These are phyloP conservation scores for Chaenocephalus aceratus DNA, from an alignment of 2,113 vertebrate genomes.

Conservation along the genomic window DNA sequence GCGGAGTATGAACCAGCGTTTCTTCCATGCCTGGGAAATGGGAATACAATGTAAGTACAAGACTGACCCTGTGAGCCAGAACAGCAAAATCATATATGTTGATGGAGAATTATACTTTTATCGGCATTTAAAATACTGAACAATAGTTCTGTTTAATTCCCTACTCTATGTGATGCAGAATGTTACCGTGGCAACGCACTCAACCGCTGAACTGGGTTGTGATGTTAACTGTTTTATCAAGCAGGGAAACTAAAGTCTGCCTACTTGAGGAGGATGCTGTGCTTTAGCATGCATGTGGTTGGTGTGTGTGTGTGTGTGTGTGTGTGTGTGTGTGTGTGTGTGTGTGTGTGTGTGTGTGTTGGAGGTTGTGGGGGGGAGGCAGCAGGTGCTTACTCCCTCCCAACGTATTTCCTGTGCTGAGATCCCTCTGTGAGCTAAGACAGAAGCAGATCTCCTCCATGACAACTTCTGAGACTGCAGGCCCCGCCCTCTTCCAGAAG, in stretches of 20 bases:
- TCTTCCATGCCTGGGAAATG: slow-evolving; percentile 94
- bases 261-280: slow-evolving; percentile 35
- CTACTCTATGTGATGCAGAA: not conserved
- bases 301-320: slow-evolving; percentile 44
- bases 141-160: slow-evolving; percentile 5
- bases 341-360: slow-evolving; percentile 39
- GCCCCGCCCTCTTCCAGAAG: slow-evolving; percentile 22
- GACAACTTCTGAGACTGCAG: slow-evolving; percentile 42
- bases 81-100: not conserved
- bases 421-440: slow-evolving; percentile 48
- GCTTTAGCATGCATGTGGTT: slow-evolving; percentile 47
- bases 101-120: not conserved
- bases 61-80: not conserved
- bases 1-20: slow-evolving; percentile 97
- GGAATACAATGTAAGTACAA: slow-evolving; percentile 15
- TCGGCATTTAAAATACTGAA: not conserved
- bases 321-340: slow-evolving; percentile 53
- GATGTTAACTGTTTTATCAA: slow-evolving; percentile 56
- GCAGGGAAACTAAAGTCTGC: slow-evolving; percentile 47
- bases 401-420: slow-evolving; percentile 83
- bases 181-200: slow-evolving; percentile 18
- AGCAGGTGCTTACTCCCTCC: slow-evolving; percentile 84
- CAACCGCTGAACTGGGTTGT: slow-evolving; percentile 60
- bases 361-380: slow-evolving; percentile 30
- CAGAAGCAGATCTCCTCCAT: slow-evolving; percentile 35